Conservation (phyloP, 2,797 vertebrate species). For the Miichthys miiuy region DNA sequence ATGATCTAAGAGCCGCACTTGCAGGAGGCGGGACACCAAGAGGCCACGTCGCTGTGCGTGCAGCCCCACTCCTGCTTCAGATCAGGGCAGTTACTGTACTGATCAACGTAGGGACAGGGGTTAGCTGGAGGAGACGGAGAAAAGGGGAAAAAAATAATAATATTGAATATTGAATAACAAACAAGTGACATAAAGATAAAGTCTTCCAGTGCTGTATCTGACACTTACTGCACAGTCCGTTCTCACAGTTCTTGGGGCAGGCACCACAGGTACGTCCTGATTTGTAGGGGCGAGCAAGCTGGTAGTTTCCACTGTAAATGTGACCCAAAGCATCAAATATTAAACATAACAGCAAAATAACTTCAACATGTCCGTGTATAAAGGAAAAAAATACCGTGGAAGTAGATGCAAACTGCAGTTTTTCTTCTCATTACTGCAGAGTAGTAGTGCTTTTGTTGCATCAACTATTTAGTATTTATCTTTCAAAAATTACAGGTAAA, state of each 20-base stretch:
- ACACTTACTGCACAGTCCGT: slow-evolving; percentile 82
- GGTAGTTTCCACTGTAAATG: slow-evolving; percentile 84
- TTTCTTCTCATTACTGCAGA: no score
- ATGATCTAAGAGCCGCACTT: slow-evolving; percentile 57
- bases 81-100: slow-evolving; percentile 51
- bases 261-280: slow-evolving; percentile 80
- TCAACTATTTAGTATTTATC: no score
- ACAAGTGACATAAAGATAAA: neutral
- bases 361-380: no score
- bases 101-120: slow-evolving; percentile 56
- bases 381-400: no score
- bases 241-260: slow-evolving; percentile 81
- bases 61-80: slow-evolving; percentile 56
- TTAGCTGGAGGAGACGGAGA: slow-evolving; percentile 51
- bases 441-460: no score
- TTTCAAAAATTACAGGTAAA: no score
- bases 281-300: slow-evolving; percentile 69
- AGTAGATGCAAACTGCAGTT: no score
- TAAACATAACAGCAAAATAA: slow-evolving; percentile 7
- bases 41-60: slow-evolving; percentile 7
- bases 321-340: slow-evolving; percentile 48
- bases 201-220: neutral
- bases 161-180: neutral
- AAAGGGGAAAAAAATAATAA: neutral
- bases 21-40: slow-evolving; percentile 69